These are phyloP conservation scores for Rallus crepitans DNA, from an alignment of 2,797 vertebrate species.

Conservation along the genomic window DNA sequence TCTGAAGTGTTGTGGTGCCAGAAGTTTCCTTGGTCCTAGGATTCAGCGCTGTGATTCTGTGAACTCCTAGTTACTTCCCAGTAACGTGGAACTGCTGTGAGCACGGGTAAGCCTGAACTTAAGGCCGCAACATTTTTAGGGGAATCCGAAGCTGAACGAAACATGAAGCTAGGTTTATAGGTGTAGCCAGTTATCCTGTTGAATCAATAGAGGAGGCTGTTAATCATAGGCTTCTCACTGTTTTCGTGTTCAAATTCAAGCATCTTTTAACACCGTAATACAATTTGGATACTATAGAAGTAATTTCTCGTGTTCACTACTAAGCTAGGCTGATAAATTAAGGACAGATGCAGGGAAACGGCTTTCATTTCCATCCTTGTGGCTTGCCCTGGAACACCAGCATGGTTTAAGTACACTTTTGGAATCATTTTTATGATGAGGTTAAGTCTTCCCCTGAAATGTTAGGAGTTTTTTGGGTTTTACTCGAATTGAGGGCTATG, in stretches of 20 bases:
- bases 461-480: neutral
- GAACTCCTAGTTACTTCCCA: neutral
- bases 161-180: neutral
- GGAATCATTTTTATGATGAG: neutral
- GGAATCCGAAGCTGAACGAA: neutral
- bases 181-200: neutral
- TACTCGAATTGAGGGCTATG: neutral
- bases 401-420: neutral
- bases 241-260: neutral
- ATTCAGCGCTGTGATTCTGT: neutral
- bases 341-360: neutral
- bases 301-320: neutral
- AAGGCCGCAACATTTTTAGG: neutral
- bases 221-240: neutral
- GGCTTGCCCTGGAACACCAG: neutral
- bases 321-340: neutral
- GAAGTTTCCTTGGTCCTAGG: neutral
- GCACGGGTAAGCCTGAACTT: neutral
- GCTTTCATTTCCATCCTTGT: neutral
- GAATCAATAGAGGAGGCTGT: neutral
- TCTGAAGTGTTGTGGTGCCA: neutral
- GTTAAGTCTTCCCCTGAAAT: neutral
- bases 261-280: neutral
- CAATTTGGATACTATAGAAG: neutral
- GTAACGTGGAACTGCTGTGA: neutral